Base-by-base conservation (phyloP, 2,888 invertebrate species). In the Orgyia antiqua region DNA sequence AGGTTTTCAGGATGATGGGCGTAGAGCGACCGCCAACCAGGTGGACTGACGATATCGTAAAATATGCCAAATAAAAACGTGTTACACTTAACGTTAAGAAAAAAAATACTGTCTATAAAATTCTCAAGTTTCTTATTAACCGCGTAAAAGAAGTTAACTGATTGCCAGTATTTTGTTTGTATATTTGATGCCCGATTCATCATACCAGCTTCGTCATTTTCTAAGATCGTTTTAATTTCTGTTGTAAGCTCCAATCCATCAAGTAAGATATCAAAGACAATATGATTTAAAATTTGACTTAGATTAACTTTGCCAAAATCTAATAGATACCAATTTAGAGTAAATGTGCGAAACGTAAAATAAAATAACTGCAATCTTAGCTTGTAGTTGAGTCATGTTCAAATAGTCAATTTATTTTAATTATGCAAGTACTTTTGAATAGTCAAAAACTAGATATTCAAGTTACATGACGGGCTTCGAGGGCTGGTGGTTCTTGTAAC, bases 171-270 rank as follows among this genome's bases (percentile, higher is more conserved):
- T 62, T 76, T 68, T 65, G 67, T 75, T 71, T 68, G 72, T 61
- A 66, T 72, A 77, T 65, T 68, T 69, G 75, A 75, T 65, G 53
- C 66, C 59, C 62, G 50, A 74, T 77, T 76, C 67, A 76, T 77
- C 73, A 76, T 54, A 50, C 60, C 56, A 31, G 38, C 31, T 27
- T 41, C 32, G 25, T 40, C 37, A 24, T 33, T 7, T 26, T n/a
- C n/a, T n/a, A n/a, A n/a, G n/a, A 24, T 26, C 10, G 9, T 47
- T 41, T 35, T 35, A 37, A 47, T 51, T 51, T 50, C 33, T 35
- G 31, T 21, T 40, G 29, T 39, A 27, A 42, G 27, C 44, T 41
- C 27, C 27, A 17, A 55, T 54, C 51, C 39, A 51, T 53, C 54
- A 53, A 32, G 29, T 27, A 18, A 28, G 24, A 35, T 2, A 21